A percentile compares a stretch with the other conserved stretches of the same genome.
Evolutionary conservation across 2,888 invertebrate genomes (phyloP).

Genomic region (Ceraclea dissimilis): DNA sequence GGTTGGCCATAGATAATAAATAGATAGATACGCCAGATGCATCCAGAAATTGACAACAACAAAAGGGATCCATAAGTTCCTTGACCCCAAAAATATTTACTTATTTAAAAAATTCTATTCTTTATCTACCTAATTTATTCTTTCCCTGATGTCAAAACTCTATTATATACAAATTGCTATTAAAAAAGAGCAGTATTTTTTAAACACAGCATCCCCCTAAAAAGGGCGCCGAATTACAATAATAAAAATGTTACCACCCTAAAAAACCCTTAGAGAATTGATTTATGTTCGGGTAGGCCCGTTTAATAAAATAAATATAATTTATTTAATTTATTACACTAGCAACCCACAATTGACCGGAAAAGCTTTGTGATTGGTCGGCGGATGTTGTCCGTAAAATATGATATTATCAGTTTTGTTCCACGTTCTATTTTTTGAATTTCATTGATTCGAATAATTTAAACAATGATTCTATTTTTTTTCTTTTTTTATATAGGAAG

Average conservation of each 20-base stretch:
- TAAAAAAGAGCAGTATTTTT: not conserved
- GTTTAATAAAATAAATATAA: not conserved
- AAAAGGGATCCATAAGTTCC: too few species aligned
- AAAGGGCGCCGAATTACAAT: not conserved
- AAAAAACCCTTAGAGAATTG: not conserved
- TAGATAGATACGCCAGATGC: too few species aligned
- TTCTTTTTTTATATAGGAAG: too few species aligned
- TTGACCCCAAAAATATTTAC: not conserved
- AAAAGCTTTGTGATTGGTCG: conserved; percentile 13
- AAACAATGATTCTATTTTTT: too few species aligned
- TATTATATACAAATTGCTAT: not conserved
- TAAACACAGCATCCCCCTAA: not conserved
- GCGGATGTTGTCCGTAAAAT: conserved; percentile 3
- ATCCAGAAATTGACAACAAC: too few species aligned
- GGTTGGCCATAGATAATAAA: too few species aligned
- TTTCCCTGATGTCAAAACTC: not conserved
- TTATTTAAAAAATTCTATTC: not conserved
- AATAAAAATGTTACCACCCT: conserved; percentile 1
- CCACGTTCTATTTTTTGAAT: not conserved
- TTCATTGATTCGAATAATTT: too few species aligned
- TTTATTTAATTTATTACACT: conserved; percentile 1
- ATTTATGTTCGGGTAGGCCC: not conserved
- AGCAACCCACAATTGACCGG: conserved; percentile 9
- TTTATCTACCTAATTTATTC: not conserved
- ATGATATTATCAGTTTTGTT: not conserved